phyloP scores from a whole-genome alignment of 2,113 vertebrate species.

The Tachuris rubrigastra region DNA sequence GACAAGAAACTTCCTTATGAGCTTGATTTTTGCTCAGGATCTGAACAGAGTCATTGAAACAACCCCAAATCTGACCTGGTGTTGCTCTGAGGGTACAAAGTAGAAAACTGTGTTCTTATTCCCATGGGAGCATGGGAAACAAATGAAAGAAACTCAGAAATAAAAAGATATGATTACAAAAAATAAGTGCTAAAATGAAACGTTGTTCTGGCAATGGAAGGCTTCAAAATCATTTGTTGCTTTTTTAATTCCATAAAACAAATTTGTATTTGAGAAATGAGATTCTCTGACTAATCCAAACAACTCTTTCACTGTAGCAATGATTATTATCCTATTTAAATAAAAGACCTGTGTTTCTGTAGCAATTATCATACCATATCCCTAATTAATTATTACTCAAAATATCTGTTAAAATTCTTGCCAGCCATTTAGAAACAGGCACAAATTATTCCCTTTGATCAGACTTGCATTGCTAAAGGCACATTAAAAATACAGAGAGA shows the following conservation, averaged over 20 bases:
- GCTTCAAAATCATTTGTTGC: slow-evolving; percentile 12
- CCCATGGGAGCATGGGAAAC: background rate
- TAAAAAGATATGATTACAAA: background rate
- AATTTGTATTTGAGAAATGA: slow-evolving; percentile 55
- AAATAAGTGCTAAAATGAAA: background rate
- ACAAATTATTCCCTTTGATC: slow-evolving; percentile 71
- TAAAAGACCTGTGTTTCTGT: slow-evolving; percentile 65
- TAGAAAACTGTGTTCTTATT: background rate
- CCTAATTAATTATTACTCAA: slow-evolving; percentile 72
- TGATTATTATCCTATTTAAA: slow-evolving; percentile 69
- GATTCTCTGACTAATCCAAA: slow-evolving; percentile 58
- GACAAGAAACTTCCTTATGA: background rate
- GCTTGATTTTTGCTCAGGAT: background rate
- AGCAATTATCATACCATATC: slow-evolving; percentile 63
- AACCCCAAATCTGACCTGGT: background rate
- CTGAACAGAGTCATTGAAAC: background rate
- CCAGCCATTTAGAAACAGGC: slow-evolving; percentile 65
- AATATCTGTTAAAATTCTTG: slow-evolving; percentile 70
- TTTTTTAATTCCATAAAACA: slow-evolving; percentile 26
- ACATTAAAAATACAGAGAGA: slow-evolving; percentile 62
- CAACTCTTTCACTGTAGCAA: slow-evolving; percentile 56
- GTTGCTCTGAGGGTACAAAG: background rate
- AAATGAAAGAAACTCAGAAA: background rate
- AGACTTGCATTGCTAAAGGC: slow-evolving; percentile 66
- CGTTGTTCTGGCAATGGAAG: background rate